Evolutionary conservation across 2,888 invertebrate genomes (phyloP).

Genomic region (Tenthredo distinguenda): DNA sequence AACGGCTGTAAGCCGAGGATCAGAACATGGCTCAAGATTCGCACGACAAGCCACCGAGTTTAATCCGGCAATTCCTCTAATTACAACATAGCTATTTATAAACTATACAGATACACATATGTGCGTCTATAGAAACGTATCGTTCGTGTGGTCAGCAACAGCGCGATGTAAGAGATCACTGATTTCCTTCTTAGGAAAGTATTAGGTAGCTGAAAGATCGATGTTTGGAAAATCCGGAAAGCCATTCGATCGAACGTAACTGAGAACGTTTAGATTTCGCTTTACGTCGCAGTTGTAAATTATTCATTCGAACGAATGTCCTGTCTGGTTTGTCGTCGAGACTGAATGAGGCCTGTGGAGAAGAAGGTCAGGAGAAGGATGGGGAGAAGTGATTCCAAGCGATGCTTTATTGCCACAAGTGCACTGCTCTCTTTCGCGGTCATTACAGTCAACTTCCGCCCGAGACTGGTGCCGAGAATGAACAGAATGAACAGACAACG

Average conservation of each 20-base stretch:
- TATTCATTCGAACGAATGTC: conserved; percentile 61
- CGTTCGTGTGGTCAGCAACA: background rate
- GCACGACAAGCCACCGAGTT: conserved; percentile 62
- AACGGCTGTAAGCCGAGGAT: conserved; percentile 64
- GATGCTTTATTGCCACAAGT: conserved; percentile 75
- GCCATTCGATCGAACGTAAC: background rate
- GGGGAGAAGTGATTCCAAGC: conserved; percentile 62
- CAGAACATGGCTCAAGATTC: conserved; percentile 61
- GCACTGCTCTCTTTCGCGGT: conserved; percentile 74
- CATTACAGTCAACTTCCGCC: conserved; percentile 69
- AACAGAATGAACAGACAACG: conserved; percentile 59
- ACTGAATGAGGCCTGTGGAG: conserved; percentile 29
- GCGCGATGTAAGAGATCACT: background rate
- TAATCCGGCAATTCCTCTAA: conserved; percentile 59
- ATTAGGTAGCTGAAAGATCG: background rate
- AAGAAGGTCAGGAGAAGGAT: conserved; percentile 51
- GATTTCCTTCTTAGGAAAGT: background rate
- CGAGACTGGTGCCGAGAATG: conserved; percentile 65
- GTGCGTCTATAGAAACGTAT: background rate
- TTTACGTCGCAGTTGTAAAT: background rate
- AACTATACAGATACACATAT: background rate
- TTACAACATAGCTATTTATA: conserved; percentile 27
- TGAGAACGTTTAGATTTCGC: background rate
- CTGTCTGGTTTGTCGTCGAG: conserved; percentile 59
- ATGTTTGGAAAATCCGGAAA: background rate